Evolutionary conservation across 2,888 invertebrate species (phyloP).

Genomic region (Polietes domitor): DNA sequence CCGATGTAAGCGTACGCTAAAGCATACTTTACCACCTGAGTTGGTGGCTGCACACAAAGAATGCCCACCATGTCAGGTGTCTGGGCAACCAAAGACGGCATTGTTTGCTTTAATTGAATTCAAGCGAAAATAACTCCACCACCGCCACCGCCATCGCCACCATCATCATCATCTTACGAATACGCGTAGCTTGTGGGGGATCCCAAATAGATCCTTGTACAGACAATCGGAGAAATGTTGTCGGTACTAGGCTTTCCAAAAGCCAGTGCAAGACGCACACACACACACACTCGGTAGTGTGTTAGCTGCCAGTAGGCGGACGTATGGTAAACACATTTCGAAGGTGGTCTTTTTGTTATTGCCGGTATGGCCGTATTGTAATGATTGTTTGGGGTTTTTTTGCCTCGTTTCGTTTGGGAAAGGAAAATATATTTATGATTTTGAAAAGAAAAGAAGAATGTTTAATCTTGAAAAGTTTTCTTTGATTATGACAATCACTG

Average conservation of each 20-base stretch:
- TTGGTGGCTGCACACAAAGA: background rate
- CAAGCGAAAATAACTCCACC: constrained; percentile 19
- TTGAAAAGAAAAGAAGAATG: constrained; percentile 53
- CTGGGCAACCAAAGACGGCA: constrained; percentile 43
- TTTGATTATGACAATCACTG: constrained; percentile 57
- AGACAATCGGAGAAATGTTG: background rate
- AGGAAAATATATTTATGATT: constrained; percentile 42
- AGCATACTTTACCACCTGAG: constrained; percentile 54
- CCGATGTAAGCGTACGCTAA: no score
- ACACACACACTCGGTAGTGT: constrained; percentile 29
- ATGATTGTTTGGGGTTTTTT: constrained; percentile 20
- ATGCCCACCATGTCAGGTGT: constrained; percentile 50
- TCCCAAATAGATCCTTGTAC: constrained; percentile 7
- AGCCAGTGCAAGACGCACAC: background rate
- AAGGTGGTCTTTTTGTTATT: constrained; percentile 59
- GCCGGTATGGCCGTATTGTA: constrained; percentile 14
- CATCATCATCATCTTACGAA: constrained; percentile 28
- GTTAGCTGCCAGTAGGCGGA: constrained; percentile 60
- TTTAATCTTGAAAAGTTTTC: constrained; percentile 53
- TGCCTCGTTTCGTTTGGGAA: background rate
- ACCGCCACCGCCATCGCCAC: no score
- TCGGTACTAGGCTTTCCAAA: background rate
- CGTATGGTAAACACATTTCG: constrained; percentile 50
- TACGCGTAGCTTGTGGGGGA: constrained; percentile 55
- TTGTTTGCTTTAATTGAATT: constrained; percentile 63